These are phyloP conservation scores for Anguilla megastoma DNA, from an alignment of 2,797 vertebrate species.

Conservation along the genomic window DNA sequence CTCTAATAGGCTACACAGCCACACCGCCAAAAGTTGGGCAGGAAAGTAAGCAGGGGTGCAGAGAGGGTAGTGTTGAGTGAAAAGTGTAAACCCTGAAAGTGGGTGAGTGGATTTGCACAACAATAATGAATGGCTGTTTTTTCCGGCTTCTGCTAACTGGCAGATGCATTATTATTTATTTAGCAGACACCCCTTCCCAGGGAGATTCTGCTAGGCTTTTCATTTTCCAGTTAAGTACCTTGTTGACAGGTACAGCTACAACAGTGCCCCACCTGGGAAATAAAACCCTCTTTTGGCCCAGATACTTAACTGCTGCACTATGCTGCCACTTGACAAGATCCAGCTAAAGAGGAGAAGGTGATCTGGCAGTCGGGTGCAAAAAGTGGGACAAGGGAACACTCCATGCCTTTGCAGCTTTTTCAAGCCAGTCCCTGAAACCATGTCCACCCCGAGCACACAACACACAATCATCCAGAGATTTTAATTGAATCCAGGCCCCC, in stretches of 20 bases:
- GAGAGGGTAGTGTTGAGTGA: background rate
- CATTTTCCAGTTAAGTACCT: conserved; percentile 1
- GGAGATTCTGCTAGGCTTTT: background rate
- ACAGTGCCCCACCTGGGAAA: background rate
- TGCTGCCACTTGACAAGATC: background rate
- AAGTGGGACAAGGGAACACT: conserved; percentile 4
- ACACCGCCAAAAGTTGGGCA: conserved; percentile 2
- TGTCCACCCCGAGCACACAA: background rate
- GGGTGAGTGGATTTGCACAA: background rate
- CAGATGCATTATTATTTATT: conserved; percentile 9
- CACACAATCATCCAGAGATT: background rate
- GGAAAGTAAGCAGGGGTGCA: conserved; percentile 21
- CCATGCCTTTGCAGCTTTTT: background rate
- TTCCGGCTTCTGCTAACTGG: background rate
- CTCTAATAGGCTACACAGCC: background rate
- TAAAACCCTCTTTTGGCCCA: background rate
- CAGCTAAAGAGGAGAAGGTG: background rate
- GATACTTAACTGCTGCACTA: background rate
- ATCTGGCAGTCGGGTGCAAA: conserved; percentile 6
- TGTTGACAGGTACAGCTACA: background rate
- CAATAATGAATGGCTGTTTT: background rate
- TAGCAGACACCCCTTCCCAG: background rate
- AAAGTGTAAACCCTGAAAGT: background rate
- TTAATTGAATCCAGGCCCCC: conserved; percentile 30
- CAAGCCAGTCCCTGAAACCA: conserved; percentile 18